These are phyloP conservation scores for Brachyptera putata DNA, from an alignment of 2,888 invertebrate species.

Conservation along the genomic window DNA sequence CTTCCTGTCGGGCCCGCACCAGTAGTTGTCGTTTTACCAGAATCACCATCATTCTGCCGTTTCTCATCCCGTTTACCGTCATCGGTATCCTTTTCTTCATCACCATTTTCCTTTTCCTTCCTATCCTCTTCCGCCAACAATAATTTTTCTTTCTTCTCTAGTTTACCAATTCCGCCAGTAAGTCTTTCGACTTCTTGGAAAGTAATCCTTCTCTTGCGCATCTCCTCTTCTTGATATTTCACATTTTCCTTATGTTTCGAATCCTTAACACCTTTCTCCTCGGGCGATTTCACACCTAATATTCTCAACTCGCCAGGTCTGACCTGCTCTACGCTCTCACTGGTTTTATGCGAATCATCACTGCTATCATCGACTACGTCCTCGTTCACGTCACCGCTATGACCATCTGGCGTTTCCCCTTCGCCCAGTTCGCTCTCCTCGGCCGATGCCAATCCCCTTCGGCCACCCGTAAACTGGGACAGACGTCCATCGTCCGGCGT, in stretches of 20 bases:
- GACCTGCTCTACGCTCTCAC: slow-evolving; percentile 35
- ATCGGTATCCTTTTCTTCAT: slow-evolving; percentile 38
- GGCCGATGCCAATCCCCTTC: slow-evolving; percentile 29
- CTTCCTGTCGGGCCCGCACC: not conserved
- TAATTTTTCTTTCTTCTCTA: slow-evolving; percentile 48
- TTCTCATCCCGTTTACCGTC: slow-evolving; percentile 35
- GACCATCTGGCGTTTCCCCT: slow-evolving; percentile 26
- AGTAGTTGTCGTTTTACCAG: not conserved
- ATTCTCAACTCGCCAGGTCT: slow-evolving; percentile 29
- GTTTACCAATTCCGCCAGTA: slow-evolving; percentile 40
- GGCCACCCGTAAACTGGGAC: slow-evolving; percentile 17
- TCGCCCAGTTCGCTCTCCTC: slow-evolving; percentile 31
- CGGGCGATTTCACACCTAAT: slow-evolving; percentile 33
- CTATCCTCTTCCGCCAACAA: slow-evolving; percentile 15
- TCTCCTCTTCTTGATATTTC: slow-evolving; percentile 28
- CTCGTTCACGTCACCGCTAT: slow-evolving; percentile 20
- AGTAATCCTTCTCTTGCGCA: slow-evolving; percentile 20
- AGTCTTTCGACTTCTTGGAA: slow-evolving; percentile 36
- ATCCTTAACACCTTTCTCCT: slow-evolving; percentile 39
- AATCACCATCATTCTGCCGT: slow-evolving; percentile 36
- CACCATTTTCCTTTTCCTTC: slow-evolving; percentile 23
- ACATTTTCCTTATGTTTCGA: slow-evolving; percentile 38
- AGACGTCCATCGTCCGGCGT: slow-evolving; percentile 41
- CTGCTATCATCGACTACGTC: slow-evolving; percentile 37
- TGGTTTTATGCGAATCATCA: slow-evolving; percentile 39